phyloP scores from a whole-genome alignment of 2,113 vertebrate species.

The Ophiodon elongatus region DNA sequence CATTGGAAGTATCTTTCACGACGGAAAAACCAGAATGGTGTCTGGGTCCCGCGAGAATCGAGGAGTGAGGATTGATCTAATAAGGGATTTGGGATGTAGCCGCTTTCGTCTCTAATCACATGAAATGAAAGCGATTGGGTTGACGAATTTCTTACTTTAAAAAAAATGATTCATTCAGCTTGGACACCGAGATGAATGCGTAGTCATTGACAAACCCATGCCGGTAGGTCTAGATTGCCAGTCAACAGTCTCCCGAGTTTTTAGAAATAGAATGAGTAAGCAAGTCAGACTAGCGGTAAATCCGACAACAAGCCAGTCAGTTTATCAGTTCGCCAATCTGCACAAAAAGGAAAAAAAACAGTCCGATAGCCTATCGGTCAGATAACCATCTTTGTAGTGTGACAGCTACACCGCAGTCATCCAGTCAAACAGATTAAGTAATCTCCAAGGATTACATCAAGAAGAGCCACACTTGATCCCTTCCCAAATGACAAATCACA shows the following conservation, averaged over 20 bases:
- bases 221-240: neutral
- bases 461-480: slow-evolving; percentile 44
- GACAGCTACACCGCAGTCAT: neutral
- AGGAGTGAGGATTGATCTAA: neutral
- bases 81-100: neutral
- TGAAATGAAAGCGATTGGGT: neutral
- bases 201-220: neutral
- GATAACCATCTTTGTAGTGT: neutral
- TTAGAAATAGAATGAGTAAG: neutral
- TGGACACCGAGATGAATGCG: too few species aligned
- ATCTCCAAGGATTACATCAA: slow-evolving; percentile 47
- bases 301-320: neutral
- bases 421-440: slow-evolving; percentile 41
- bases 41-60: neutral
- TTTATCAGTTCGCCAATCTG: neutral
- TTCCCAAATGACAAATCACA: slow-evolving; percentile 22
- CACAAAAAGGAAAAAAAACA: neutral
- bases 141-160: neutral
- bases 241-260: neutral
- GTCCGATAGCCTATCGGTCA: neutral
- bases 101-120: neutral
- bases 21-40: rapidly evolving
- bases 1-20: neutral
- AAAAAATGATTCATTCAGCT: neutral
- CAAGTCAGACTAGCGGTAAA: neutral